A percentile compares a stretch with the other conserved stretches of the same genome.
Conservation (phyloP, 2,888 invertebrate species). For the Apamea monoglypha region DNA sequence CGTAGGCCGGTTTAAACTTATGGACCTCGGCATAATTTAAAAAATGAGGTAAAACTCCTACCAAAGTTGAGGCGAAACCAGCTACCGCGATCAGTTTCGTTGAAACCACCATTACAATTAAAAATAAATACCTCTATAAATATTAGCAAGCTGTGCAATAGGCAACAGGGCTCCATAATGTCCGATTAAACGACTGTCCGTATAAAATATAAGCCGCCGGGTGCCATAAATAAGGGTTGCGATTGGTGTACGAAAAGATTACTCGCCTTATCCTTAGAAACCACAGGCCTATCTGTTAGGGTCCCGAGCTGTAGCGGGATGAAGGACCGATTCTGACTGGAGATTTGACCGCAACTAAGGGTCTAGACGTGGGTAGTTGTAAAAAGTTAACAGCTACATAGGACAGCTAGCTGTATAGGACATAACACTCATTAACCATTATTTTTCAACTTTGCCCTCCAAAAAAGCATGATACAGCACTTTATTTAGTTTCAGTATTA, state of each 20-base stretch:
- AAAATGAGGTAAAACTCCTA: neutral
- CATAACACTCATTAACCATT: too few relatives aligned
- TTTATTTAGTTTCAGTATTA: neutral
- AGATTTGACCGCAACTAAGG: constrained; percentile 16
- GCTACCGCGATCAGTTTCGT: neutral
- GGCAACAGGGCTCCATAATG: constrained; percentile 43
- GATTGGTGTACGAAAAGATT: constrained; percentile 73
- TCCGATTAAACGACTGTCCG: constrained; percentile 60
- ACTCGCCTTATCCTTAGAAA: constrained; percentile 63
- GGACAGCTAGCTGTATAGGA: too few relatives aligned
- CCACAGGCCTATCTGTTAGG: constrained; percentile 64
- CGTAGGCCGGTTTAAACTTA: neutral
- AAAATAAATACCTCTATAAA: constrained; percentile 37
- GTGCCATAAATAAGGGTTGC: constrained; percentile 73
- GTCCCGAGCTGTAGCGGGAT: constrained; percentile 13
- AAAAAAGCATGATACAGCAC: neutral
- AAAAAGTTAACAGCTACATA: constrained; percentile 1
- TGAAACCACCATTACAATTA: neutral
- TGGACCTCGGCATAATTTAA: too few relatives aligned
- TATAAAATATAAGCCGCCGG: constrained; percentile 70
- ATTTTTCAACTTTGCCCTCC: neutral
- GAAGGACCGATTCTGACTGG: constrained; percentile 14
- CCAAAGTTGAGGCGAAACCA: neutral
- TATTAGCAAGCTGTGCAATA: constrained; percentile 44
- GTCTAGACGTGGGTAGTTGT: constrained; percentile 24